Percentiles rank a stretch among this genome's conserved stretches.
These are phyloP conservation scores for Pygmarrhopalites habei DNA, from an alignment of 1,140 invertebrate genomes.

Conservation along the genomic window DNA sequence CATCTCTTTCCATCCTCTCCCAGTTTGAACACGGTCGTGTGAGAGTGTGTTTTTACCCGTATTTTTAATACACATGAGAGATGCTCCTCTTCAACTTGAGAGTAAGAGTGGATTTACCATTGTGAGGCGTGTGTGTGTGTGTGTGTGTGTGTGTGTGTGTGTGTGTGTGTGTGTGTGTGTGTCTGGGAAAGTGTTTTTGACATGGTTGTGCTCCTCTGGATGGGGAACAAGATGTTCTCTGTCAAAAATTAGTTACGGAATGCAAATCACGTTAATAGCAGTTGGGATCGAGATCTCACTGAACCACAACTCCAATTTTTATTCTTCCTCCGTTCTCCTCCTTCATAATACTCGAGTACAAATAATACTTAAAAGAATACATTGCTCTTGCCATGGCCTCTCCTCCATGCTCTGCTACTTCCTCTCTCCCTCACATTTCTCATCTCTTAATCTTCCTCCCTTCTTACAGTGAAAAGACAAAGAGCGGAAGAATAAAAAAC, in stretches of 20 bases:
- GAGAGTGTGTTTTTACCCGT: neutral
- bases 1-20: neutral
- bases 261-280: constrained; percentile 35
- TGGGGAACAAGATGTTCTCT: constrained; percentile 16
- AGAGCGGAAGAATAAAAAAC: too few species aligned
- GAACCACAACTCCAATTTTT: too few species aligned
- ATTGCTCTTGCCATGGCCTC: too few species aligned
- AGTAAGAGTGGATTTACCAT: neutral
- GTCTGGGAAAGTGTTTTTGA: neutral
- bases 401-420: too few species aligned
- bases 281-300: too few species aligned
- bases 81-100: neutral
- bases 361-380: too few species aligned
- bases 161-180: neutral
- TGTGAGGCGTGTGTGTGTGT: neutral
- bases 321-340: too few species aligned
- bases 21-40: neutral
- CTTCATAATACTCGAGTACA: too few species aligned
- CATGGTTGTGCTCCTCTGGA: neutral
- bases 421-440: too few species aligned
- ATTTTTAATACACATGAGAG: neutral
- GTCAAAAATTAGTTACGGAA: constrained; percentile 37
- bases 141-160: neutral
- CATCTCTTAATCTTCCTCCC: too few species aligned
- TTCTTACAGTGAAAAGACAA: too few species aligned